phyloP scores from a whole-genome alignment of 2,797 vertebrate species.

The Mus caroli region DNA sequence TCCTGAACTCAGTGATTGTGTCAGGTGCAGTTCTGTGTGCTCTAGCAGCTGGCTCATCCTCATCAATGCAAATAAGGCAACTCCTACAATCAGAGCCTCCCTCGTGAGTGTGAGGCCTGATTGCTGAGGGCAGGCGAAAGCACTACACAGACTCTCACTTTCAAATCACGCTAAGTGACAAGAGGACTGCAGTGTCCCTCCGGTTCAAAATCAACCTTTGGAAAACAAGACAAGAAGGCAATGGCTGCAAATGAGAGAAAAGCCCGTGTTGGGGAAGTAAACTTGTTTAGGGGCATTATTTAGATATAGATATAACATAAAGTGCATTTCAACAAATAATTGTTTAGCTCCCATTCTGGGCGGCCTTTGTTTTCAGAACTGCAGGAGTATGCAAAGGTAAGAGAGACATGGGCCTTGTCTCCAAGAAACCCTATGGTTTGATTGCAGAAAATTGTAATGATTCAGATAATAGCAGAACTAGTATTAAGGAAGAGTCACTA shows the following conservation, averaged over 20 bases:
- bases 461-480: conserved; percentile 45
- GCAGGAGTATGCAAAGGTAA: conserved; percentile 24
- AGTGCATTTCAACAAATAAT: conserved; percentile 71
- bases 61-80: conserved; percentile 95
- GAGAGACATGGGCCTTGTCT: conserved; percentile 32
- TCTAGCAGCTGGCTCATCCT: conserved; percentile 90
- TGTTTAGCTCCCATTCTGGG: conserved; percentile 62
- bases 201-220: conserved; percentile 75
- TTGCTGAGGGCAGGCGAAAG: conserved; percentile 89
- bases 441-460: conserved; percentile 43
- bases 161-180: conserved; percentile 90
- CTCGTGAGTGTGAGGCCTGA: conserved; percentile 88
- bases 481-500: conserved; percentile 33
- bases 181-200: conserved; percentile 83
- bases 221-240: conserved; percentile 78
- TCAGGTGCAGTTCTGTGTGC: conserved; percentile 89
- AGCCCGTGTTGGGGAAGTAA: neutral
- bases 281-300: conserved; percentile 57
- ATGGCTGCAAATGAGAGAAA: conserved; percentile 54
- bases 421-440: conserved; percentile 52
- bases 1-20: conserved; percentile 87
- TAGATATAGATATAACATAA: conserved; percentile 42
- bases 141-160: conserved; percentile 87
- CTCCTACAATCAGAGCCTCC: conserved; percentile 89
- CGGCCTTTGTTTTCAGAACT: conserved; percentile 75